Evolutionary conservation across 2,797 vertebrate species (phyloP).

Genomic region (Sylvilagus floridanus): DNA sequence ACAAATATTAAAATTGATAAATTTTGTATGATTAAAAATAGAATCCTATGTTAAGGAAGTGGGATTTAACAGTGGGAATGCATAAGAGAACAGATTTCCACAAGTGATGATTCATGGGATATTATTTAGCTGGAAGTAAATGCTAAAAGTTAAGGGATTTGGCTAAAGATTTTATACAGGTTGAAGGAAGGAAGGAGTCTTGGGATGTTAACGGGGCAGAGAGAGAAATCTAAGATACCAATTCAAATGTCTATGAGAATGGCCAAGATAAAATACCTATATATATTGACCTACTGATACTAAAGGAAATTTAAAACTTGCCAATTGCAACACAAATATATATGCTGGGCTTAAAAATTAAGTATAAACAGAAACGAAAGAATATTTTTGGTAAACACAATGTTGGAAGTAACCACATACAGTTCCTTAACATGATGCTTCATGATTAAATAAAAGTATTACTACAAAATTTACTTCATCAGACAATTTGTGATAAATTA

Average conservation of each 20-base stretch:
- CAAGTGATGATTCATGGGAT: background rate
- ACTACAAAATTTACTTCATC: background rate
- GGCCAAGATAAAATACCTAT: background rate
- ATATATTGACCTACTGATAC: background rate
- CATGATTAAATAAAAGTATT: background rate
- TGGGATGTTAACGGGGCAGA: background rate
- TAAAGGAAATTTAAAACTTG: background rate
- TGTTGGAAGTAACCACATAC: background rate
- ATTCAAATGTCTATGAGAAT: slow-evolving; percentile 19
- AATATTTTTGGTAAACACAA: background rate
- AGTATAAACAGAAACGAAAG: background rate
- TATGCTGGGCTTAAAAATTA: background rate
- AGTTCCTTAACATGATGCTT: background rate
- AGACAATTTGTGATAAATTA: background rate
- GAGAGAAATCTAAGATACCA: background rate
- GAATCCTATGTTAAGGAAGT: background rate
- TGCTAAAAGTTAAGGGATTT: background rate
- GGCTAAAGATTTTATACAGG: background rate
- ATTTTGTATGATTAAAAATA: background rate
- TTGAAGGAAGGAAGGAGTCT: background rate
- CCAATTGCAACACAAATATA: background rate
- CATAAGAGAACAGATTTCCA: background rate
- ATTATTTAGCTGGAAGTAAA: background rate
- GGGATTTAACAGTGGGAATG: background rate
- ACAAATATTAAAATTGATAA: slow-evolving; percentile 32